phyloP scores from a whole-genome alignment of 2,888 invertebrate species.

The Heteromurus nitidus region DNA sequence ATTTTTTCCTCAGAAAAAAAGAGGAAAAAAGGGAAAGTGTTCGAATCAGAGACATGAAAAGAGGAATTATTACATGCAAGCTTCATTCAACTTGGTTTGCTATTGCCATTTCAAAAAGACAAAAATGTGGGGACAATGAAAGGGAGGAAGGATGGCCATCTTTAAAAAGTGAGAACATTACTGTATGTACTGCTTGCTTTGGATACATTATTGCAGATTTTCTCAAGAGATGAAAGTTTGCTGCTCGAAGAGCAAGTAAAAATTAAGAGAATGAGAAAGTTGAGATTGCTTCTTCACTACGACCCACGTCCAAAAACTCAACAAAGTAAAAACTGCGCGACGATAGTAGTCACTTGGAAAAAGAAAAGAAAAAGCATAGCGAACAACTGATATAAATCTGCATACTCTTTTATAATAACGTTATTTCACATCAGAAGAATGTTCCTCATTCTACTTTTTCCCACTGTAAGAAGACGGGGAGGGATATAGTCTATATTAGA shows the following conservation, averaged over 20 bases:
- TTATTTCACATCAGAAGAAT: conserved; percentile 31
- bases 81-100: conserved; percentile 11
- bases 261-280: conserved; percentile 69
- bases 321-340: conserved; percentile 15
- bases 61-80: conserved; percentile 34
- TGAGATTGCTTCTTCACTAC: conserved; percentile 51
- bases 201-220: conserved; percentile 44
- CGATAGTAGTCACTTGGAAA: conserved; percentile 18
- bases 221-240: conserved; percentile 67
- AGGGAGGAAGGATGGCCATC: conserved; percentile 34
- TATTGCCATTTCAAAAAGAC: conserved; percentile 39
- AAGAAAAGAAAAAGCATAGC: conserved; percentile 7
- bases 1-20: conserved; percentile 6
- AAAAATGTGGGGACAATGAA: conserved; percentile 44
- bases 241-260: conserved; percentile 60
- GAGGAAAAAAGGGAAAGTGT: conserved; percentile 25
- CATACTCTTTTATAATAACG: conserved; percentile 34
- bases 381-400: conserved; percentile 55
- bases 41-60: conserved; percentile 24
- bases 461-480: conserved; percentile 22
- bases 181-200: conserved; percentile 5
- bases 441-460: conserved; percentile 10
- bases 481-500: no score
- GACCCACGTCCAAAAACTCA: conserved; percentile 18
- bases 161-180: conserved; percentile 15